Evolutionary conservation across 2,113 vertebrate species (phyloP).

Genomic region (Mandrillus leucophaeus): DNA sequence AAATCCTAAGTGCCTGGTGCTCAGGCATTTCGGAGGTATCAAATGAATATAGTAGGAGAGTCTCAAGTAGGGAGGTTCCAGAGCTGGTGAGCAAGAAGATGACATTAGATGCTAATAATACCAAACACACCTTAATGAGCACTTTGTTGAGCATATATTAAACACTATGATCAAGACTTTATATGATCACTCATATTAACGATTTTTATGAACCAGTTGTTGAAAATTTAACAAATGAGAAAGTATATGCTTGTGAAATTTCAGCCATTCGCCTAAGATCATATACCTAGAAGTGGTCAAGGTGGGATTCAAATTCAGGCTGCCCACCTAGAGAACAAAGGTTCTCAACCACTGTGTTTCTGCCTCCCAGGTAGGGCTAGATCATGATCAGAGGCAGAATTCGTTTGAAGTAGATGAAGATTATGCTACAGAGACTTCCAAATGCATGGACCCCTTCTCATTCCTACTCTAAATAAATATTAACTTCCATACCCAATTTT

Average conservation of each 20-base stretch:
- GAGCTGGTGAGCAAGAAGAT: background rate
- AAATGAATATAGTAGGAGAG: rapidly evolving
- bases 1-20: background rate
- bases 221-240: background rate
- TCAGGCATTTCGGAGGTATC: background rate
- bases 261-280: background rate
- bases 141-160: background rate
- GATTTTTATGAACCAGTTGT: background rate
- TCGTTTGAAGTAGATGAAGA: background rate
- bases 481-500: background rate
- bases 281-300: background rate
- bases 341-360: background rate
- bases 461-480: background rate
- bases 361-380: background rate
- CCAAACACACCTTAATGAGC: background rate
- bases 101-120: background rate
- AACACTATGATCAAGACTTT: background rate
- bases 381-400: background rate
- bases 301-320: background rate
- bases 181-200: background rate
- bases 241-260: background rate
- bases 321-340: background rate
- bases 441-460: background rate
- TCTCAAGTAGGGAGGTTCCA: background rate
- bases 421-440: background rate